Evolutionary conservation across 2,113 vertebrate genomes (phyloP), one percentile per base, ranked within the genome.

Genomic region (Phyllostomus hastatus): DNA sequence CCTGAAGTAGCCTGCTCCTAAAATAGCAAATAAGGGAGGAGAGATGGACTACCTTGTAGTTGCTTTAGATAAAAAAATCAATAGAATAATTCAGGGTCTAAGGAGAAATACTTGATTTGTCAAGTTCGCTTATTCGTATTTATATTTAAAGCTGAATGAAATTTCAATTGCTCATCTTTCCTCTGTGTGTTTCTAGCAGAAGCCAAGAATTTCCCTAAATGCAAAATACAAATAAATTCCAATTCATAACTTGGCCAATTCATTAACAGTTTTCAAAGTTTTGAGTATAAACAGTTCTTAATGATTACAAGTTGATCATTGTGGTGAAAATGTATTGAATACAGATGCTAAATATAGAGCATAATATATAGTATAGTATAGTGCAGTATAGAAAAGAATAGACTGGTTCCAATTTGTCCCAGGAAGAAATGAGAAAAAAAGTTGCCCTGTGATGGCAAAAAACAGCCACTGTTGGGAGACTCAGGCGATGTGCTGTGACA

Each of bases 41-140:
- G 26, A 35, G 79, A 26, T 0, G 0, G 17, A 19, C 26, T 2
- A 4, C n/a, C 17, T 1, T 4, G 1, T 1, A 15, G 28, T 7
- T 7, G 54, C 80, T 16, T n/a, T 17, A 16, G n/a, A 83, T 6
- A 7, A 12, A 26, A 8, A 48, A 43, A 46, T 86, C 46, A 8
- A 5, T 19, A 4, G 41, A 31, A 10, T 4, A 8, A 14, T 35
- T 31, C 24, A 1, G 83, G 22, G 20, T 48, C 57, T 8, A 14
- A 6, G 43, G 43, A 73, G 70, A 66, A 6, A 12, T 4, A 48
- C 38, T 31, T 28, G 5, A 22, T n/a, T 11, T 15, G 31, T 24
- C 31, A 35, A 31, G 38, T 26, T 59, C 2, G 3, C 15, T 66
- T 17, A 26, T 17, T 73, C 82, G 64, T 78, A 20, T 48, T 66